Evolutionary conservation across 2,113 vertebrate species (phyloP).

Genomic region (Odontesthes bonariensis): DNA sequence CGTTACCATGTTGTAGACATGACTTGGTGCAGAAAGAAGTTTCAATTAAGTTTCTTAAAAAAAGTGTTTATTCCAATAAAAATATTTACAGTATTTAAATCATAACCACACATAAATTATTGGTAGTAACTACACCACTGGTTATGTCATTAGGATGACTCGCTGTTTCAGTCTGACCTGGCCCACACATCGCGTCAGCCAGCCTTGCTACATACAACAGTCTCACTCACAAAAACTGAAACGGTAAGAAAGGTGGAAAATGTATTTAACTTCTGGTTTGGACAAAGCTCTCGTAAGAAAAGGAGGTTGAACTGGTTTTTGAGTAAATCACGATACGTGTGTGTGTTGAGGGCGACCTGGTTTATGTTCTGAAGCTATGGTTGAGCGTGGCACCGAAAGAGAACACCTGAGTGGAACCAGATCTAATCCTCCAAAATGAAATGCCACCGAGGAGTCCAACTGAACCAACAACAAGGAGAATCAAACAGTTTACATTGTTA

Average conservation of each 20-base stretch:
- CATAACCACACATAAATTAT: slow-evolving; percentile 56
- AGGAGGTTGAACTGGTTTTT: slow-evolving; percentile 66
- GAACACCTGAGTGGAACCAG: slow-evolving; percentile 68
- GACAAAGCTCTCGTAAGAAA: slow-evolving; percentile 67
- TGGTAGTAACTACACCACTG: slow-evolving; percentile 32
- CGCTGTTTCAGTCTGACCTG: slow-evolving; percentile 6
- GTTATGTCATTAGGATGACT: slow-evolving; percentile 26
- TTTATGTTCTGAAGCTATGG: slow-evolving; percentile 25
- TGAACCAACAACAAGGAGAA: slow-evolving; percentile 22
- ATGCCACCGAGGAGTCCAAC: slow-evolving; percentile 15
- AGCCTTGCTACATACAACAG: slow-evolving; percentile 11
- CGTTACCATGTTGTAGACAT: no score
- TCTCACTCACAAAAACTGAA: slow-evolving; percentile 16
- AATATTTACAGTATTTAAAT: slow-evolving; percentile 69
- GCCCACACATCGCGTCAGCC: neutral
- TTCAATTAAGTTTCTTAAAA: slow-evolving; percentile 16
- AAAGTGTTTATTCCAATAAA: slow-evolving; percentile 78
- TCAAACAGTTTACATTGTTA: slow-evolving; percentile 9
- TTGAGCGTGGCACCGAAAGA: slow-evolving; percentile 21
- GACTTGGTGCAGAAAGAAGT: neutral
- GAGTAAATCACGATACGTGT: slow-evolving; percentile 11
- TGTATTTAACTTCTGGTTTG: slow-evolving; percentile 21
- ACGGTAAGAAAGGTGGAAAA: slow-evolving; percentile 67
- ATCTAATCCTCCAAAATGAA: slow-evolving; percentile 42
- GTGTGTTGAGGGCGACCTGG: slow-evolving; percentile 32